Evolutionary conservation across 2,888 invertebrate genomes (phyloP).

Genomic region (Drosophila austrosaltans): DNA sequence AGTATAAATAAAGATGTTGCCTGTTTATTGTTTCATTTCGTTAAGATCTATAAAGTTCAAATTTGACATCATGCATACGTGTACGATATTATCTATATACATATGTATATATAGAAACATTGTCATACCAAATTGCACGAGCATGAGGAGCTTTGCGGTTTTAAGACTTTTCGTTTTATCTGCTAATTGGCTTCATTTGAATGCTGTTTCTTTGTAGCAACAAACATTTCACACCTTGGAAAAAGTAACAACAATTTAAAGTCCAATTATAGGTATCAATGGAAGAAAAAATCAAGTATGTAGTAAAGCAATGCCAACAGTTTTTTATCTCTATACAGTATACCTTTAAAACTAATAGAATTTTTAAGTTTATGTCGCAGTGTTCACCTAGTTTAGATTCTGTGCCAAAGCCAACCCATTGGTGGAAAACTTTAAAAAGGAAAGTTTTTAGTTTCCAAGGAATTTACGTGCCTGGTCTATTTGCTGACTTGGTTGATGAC

Average conservation of each 20-base stretch:
- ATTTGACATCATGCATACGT: conserved; percentile 9
- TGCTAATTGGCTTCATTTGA: conserved; percentile 61
- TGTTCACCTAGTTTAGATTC: too few relatives aligned
- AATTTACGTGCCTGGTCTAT: too few relatives aligned
- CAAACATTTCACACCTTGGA: conserved; percentile 52
- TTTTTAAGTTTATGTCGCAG: too few relatives aligned
- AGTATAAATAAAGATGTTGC: conserved; percentile 42
- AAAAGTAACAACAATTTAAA: background rate
- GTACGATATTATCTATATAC: background rate
- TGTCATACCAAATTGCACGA: background rate
- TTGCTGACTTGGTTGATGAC: too few relatives aligned
- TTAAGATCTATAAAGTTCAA: conserved; percentile 25
- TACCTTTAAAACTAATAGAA: too few relatives aligned
- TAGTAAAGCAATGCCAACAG: background rate
- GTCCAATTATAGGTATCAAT: background rate
- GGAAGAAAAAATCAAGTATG: background rate
- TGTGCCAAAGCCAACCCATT: too few relatives aligned
- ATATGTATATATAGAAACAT: background rate
- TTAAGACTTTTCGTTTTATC: conserved; percentile 9
- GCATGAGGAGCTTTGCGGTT: background rate
- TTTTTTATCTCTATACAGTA: background rate
- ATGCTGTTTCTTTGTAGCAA: conserved; percentile 45
- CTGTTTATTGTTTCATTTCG: conserved; percentile 48
- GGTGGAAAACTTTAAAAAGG: too few relatives aligned
- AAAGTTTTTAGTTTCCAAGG: too few relatives aligned